Base-by-base conservation (phyloP, 2,113 vertebrate species). In the Collichthys lucidus region DNA sequence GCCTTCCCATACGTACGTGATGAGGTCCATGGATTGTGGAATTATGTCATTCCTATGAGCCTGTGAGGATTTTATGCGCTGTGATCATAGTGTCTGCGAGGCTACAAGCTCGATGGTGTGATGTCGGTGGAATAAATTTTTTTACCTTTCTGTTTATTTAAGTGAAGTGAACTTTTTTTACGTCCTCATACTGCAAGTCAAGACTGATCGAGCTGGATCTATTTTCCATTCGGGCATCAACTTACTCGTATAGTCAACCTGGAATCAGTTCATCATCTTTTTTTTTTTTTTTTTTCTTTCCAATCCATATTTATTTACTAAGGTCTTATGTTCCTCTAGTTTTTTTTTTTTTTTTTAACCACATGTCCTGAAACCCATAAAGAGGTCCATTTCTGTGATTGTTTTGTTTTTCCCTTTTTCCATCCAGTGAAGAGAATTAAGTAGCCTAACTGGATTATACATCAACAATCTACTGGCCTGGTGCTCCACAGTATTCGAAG, bases 361-460 rank as follows among this genome's bases (percentile, higher is more conserved):
- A 81, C 70, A 76, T 88, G 57, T 74, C 52, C 66, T 56, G 64
- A 93, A 90, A 86, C 88, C 82, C 89, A 87, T 91, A 75, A 85
- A 88, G 77, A 82, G 47, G 62, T 84, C 72, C 42, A 86, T 89
- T 83, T 87, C 86, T 91, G 70, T 93, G 81, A 73, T 88, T 92
- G 76, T 87, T 86, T 91, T 63, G 83, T 90, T 79, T 80, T 57
- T 56, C 55, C 62, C 69, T 87, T 93, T 92, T 88, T 86, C 82
- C 88, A 92, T 86, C 86, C 69, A 53, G 62, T 85, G 89, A 92
- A 90, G 91, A 87, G 19, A 91, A 85, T 77, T 89, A 81, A 88
- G 76, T 91, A 90, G 75, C 81, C 84, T 85, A 86, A 92, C 83
- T 86, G 93, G 93, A 94, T 87, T 94, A 92, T 80, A 84, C 91